These are phyloP conservation scores for Calameuta idolon DNA, from an alignment of 2,888 invertebrate species.

Conservation along the genomic window DNA sequence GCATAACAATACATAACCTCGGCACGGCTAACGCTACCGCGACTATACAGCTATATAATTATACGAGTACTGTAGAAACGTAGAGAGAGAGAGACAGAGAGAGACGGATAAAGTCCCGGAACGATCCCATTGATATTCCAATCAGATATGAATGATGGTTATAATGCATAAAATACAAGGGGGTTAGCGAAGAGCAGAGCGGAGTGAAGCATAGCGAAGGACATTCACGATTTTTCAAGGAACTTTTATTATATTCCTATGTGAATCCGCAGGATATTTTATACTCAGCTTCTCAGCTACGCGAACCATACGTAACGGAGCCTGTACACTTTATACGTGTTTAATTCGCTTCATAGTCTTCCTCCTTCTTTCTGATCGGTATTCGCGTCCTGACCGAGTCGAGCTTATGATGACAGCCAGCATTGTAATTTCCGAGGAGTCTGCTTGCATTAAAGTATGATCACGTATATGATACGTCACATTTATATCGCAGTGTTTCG, in stretches of 20 bases:
- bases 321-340: background rate
- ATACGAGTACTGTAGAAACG: conserved; percentile 12
- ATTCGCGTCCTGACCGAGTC: conserved; percentile 3
- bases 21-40: background rate
- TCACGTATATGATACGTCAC: conserved; percentile 61
- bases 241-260: background rate
- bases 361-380: conserved; percentile 7
- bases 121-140: conserved; percentile 51
- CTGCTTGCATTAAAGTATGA: conserved; percentile 59
- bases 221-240: background rate
- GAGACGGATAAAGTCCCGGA: conserved; percentile 1
- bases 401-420: conserved; percentile 29
- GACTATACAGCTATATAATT: conserved; percentile 18
- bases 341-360: background rate
- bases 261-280: background rate
- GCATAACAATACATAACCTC: conserved; percentile 29
- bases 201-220: background rate
- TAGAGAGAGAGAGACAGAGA: conserved; percentile 15
- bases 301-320: background rate
- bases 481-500: conserved; percentile 55
- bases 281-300: background rate
- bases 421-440: conserved; percentile 50
- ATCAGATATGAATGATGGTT: conserved; percentile 58
- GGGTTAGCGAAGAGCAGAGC: background rate
- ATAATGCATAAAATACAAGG: conserved; percentile 45